Base-by-base conservation (phyloP, 2,888 invertebrate genomes). In the Leptopterna dolabrata region DNA sequence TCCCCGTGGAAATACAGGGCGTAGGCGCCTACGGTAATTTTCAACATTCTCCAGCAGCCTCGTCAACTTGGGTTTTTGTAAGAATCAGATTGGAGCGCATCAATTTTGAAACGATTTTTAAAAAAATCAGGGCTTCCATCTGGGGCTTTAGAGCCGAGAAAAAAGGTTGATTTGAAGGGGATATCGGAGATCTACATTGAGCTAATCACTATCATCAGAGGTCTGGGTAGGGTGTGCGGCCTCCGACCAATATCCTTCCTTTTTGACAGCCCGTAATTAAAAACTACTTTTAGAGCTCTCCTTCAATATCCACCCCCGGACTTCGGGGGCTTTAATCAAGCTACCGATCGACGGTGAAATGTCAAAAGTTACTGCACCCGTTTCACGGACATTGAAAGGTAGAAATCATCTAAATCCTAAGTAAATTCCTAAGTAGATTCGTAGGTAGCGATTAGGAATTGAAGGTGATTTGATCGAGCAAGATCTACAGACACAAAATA, bases 201-300 rank as follows among this genome's bases (percentile, higher is more conserved):
- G 19, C 45, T 78, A 78, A 78, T 78, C 78, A 78, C 78, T 78
- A 78, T 78, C 78, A 78, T 78, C 78, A 78, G 78, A 16, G 24
- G 27, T 16, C 41, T 19, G 1, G 36, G 73, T 14, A 73, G 73
- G 73, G 19, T 13, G 36, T 30, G 14, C 30, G 19, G 36, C 36
- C 19, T n/a, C 73, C 73, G 9, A 36, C 73, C 73, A 36, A 78
- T 78, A 78, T 78, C 78, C 78, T 78, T 41, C 14, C 36, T 78
- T 19, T 43, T 27, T 4, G 78, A 78, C 78, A 78, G 45, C 45
- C 78, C 45, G 19, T 78, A 78, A 78, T 78, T 78, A 78, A 78
- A 78, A 78, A 45, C 78, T 78, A 78, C 78, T 78, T 24, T 78
- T 24, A 43, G 41, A 24, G 4, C 76, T 41, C 43, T 3, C 43